Evolutionary conservation across 1,140 invertebrate genomes (phyloP).

Genomic region (Psix sp.): DNA sequence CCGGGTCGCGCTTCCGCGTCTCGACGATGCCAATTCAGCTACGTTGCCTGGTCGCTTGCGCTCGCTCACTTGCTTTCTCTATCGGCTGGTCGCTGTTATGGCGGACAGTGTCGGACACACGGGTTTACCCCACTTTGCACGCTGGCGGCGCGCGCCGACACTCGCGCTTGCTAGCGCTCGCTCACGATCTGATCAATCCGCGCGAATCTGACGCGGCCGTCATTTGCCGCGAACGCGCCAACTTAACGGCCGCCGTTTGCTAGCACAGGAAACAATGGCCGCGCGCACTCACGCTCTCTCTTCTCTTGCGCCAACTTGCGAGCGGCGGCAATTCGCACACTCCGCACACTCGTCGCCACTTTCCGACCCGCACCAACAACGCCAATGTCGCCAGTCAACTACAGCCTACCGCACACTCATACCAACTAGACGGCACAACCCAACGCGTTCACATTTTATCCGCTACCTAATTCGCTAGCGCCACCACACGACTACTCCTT

Average conservation of each 20-base stretch:
- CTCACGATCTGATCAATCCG: not conserved
- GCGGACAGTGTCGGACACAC: slow-evolving; percentile 5
- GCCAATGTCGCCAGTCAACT: not conserved
- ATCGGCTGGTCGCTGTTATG: slow-evolving; percentile 3
- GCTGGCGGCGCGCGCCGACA: slow-evolving; percentile 6
- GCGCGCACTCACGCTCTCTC: not conserved
- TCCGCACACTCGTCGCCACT: not conserved
- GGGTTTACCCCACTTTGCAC: not conserved
- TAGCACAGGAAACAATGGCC: slow-evolving; percentile 4
- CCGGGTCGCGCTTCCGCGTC: not conserved
- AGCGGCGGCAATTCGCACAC: too few relatives aligned
- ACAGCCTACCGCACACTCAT: not conserved
- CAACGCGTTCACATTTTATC: not conserved
- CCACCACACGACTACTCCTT: not conserved
- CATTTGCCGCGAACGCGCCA: not conserved
- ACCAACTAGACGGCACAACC: slow-evolving; percentile 6
- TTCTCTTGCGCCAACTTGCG: not conserved
- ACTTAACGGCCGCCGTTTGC: not conserved
- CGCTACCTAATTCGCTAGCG: not conserved
- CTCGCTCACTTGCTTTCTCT: not conserved
- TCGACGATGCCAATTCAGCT: slow-evolving; percentile 1
- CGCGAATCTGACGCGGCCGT: not conserved
- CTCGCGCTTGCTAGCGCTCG: not conserved
- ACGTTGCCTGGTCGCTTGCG: too few relatives aligned
- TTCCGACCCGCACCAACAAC: not conserved